Base-by-base conservation (phyloP, 2,888 invertebrate species). In the Nysson spinosus region DNA sequence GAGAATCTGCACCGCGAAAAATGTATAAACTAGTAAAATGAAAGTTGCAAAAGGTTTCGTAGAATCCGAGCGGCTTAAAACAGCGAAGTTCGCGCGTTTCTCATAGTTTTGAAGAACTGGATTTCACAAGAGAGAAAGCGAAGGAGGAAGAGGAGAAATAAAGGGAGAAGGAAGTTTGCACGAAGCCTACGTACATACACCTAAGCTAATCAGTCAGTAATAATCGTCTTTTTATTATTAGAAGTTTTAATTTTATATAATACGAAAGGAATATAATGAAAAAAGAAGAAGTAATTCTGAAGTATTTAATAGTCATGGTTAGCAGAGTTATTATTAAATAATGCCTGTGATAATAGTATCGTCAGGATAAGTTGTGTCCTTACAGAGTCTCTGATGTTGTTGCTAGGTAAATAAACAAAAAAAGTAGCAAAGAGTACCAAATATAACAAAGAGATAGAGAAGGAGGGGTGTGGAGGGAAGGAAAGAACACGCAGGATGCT, bases 331-430 rank as follows among this genome's bases (percentile, higher is more conserved):
- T 86, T n/a, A n/a, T 85, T 85, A 88, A 89, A 90, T 89, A 89
- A 90, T 89, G 90, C 91, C 91, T 91, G 91, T 91, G 91, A 91
- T 91, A 91, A 90, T 91, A 90, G 90, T 90, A 90, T 91, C 90
- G 91, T 91, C 90, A 90, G 90, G 90, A 91, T 91, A 90, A 90
- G 90, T 91, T 91, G 90, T 90, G 90, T 90, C 90, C 90, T 91
- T 91, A 90, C 85, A 86, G 83, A 86, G 90, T 90, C 89, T 90
- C 89, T 90, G 86, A 86, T 87, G 85, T 86, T 85, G 86, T 87
- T 87, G 83, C 84, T 86, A 87, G 86, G 83, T 87, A 86, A 85
- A 87, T 86, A 86, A 85, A 61, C 71, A 66, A 72, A 77, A 68
- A 62, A 22, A 47, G 55, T 77, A 77, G 68, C 69, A 58, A 66